Percentiles rank a stretch among this genome's conserved stretches.
Conservation (phyloP, 92 coral and sea anemone species). For the Parazoanthus atlanticus region DNA sequence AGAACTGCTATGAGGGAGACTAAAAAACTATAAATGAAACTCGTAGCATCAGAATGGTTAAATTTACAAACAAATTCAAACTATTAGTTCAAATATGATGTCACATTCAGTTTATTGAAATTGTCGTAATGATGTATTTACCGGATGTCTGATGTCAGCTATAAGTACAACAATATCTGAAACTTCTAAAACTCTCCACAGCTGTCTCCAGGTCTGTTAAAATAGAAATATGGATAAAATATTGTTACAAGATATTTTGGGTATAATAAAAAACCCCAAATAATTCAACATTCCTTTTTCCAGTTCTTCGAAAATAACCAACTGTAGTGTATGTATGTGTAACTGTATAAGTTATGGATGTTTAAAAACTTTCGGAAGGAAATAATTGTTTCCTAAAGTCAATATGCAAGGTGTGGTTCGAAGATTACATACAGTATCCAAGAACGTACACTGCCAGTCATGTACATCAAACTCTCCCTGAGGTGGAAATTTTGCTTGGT, state of each 20-base stretch:
- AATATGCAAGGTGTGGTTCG: too few species aligned
- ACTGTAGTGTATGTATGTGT: neutral
- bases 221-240: neutral
- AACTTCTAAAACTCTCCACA: constrained; percentile 97
- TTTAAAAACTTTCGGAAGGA: neutral
- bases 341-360: neutral
- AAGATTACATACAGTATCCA: too few species aligned
- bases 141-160: constrained; percentile 93
- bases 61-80: neutral
- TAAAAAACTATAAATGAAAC: neutral
- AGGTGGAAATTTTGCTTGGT: neutral
- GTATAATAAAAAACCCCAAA: neutral
- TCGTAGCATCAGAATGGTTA: neutral
- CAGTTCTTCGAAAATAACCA: too few species aligned
- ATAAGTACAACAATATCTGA: constrained; percentile 84
- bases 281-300: neutral
- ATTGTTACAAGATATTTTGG: neutral
- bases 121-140: constrained; percentile 40
- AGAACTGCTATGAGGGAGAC: too few species aligned
- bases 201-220: constrained; percentile 94
- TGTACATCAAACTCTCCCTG: neutral
- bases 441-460: too few species aligned
- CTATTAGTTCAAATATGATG: neutral
- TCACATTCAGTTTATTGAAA: neutral
- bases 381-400: too few species aligned